These are phyloP conservation scores for Opisthocomus hoazin DNA, from an alignment of 2,113 vertebrate species.

Conservation along the genomic window DNA sequence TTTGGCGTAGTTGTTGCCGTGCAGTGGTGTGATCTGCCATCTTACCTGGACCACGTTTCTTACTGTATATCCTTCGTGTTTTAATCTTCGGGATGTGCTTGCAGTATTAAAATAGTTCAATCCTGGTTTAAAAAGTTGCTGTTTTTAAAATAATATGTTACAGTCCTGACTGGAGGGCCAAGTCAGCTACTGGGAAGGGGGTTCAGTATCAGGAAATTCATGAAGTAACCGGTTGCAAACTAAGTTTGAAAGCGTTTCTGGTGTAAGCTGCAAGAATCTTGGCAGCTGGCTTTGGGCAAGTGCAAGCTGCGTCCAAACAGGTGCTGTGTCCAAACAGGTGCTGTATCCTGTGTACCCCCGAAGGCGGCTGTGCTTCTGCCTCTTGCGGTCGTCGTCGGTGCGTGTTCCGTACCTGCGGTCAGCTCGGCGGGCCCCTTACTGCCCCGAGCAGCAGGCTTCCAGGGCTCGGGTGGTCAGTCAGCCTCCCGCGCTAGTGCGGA, in stretches of 20 bases:
- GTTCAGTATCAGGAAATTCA: background rate
- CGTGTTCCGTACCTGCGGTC: background rate
- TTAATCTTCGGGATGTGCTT: background rate
- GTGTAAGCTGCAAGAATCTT: background rate
- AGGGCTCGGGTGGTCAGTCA: background rate
- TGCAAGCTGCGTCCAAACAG: background rate
- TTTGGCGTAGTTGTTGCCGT: background rate
- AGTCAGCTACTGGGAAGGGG: background rate
- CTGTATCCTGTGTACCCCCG: background rate
- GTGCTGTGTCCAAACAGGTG: too few species aligned
- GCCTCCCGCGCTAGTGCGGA: background rate
- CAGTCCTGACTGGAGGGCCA: background rate
- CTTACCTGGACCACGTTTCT: background rate
- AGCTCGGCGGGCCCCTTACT: fast-evolving
- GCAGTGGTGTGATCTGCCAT: background rate
- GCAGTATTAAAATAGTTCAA: background rate
- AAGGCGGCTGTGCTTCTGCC: fast-evolving
- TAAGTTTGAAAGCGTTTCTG: background rate
- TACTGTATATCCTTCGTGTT: background rate
- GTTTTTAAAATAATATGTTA: background rate
- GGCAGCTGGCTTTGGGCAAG: background rate
- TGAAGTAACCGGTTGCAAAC: background rate
- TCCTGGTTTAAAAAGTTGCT: background rate
- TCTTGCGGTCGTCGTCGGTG: background rate
- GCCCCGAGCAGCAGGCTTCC: background rate